Percentiles rank a stretch among this genome's conserved stretches.
Evolutionary conservation across 2,113 vertebrate genomes (phyloP).

Genomic region (Marmota monax): DNA sequence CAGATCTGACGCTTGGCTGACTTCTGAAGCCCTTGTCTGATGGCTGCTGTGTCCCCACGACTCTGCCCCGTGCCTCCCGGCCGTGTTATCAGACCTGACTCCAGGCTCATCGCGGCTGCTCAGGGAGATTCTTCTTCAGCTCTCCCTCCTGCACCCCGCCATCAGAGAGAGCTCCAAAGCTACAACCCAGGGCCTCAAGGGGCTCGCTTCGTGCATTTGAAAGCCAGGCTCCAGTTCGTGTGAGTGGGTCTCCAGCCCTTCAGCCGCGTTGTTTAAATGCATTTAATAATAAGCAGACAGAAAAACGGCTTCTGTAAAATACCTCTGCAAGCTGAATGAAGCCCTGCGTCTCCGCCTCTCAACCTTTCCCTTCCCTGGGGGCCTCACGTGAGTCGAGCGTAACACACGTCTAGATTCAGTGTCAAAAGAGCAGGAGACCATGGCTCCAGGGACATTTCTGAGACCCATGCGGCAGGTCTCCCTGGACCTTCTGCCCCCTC

Average conservation of each 20-base stretch:
- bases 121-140: background rate
- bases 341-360: background rate
- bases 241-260: background rate
- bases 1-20: background rate
- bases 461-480: fast-evolving
- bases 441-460: background rate
- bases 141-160: background rate
- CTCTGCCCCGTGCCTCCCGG: background rate
- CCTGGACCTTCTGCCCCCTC: background rate
- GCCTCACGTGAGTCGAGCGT: background rate
- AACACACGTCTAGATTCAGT: background rate
- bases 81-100: background rate
- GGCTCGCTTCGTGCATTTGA: background rate
- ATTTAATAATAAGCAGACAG: background rate
- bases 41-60: background rate
- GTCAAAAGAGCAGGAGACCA: background rate
- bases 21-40: background rate
- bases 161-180: background rate
- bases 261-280: background rate
- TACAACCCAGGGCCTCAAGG: background rate
- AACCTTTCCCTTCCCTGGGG: background rate
- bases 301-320: background rate
- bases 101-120: background rate
- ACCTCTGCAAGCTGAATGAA: background rate
- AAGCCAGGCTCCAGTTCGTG: background rate